These are phyloP conservation scores for Nebria ingens DNA, from an alignment of 1,140 invertebrate species.

Conservation along the genomic window DNA sequence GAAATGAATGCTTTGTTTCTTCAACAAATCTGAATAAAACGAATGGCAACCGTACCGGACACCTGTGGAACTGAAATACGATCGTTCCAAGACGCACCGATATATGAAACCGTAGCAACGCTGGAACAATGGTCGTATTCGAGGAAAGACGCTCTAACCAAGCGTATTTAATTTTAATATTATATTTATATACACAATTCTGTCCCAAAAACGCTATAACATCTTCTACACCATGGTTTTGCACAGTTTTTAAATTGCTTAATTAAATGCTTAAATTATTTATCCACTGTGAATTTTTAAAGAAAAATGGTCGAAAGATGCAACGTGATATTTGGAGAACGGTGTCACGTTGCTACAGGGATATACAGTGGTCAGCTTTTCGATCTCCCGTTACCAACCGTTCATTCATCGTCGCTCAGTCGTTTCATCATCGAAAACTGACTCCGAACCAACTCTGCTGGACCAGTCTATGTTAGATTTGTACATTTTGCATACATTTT, in stretches of 20 bases:
- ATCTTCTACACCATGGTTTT: no score
- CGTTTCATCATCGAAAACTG: neutral
- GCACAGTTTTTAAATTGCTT: no score
- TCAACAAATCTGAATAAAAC: no score
- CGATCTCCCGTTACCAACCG: conserved; percentile 1
- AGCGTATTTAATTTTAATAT: no score
- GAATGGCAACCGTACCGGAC: neutral
- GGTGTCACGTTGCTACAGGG: neutral
- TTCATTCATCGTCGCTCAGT: neutral
- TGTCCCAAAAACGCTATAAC: no score
- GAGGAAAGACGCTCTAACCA: no score
- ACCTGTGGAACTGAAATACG: neutral
- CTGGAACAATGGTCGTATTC: neutral
- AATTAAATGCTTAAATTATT: no score
- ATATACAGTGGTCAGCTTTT: neutral
- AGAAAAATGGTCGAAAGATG: neutral
- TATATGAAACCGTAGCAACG: neutral
- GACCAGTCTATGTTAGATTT: neutral
- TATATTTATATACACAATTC: no score
- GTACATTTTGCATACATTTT: neutral
- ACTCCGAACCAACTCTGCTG: neutral
- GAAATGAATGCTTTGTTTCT: no score
- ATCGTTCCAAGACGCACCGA: neutral
- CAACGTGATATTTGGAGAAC: neutral
- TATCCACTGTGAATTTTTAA: neutral